These are phyloP conservation scores for Enteromius argenteus DNA, from an alignment of 2,797 vertebrate genomes.

Conservation along the genomic window DNA sequence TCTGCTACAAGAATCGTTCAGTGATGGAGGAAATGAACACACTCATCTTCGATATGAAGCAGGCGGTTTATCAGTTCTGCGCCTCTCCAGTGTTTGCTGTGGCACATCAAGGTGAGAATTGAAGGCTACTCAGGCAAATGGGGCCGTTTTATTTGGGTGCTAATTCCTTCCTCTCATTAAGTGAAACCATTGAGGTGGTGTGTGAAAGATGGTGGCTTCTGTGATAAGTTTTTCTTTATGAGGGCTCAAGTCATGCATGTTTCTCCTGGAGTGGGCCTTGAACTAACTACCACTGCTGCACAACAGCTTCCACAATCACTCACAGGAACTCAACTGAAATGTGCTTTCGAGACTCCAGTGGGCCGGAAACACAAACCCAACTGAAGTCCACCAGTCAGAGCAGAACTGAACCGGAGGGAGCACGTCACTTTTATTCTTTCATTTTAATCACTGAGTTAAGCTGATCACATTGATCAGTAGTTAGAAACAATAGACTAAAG, in stretches of 20 bases:
- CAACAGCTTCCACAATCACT: slow-evolving; percentile 79
- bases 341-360: slow-evolving; percentile 84
- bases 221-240: slow-evolving; percentile 37
- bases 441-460: slow-evolving; percentile 84
- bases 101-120: slow-evolving; percentile 12
- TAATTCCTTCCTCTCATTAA: slow-evolving; percentile 41
- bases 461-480: slow-evolving; percentile 99
- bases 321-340: slow-evolving; percentile 77
- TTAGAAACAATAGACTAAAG: slow-evolving; percentile 85
- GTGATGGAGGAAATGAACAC: neutral
- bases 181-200: slow-evolving; percentile 10
- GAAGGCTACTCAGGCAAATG: slow-evolving; percentile 30
- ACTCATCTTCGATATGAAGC: neutral
- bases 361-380: slow-evolving; percentile 67
- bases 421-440: slow-evolving; percentile 70
- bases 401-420: slow-evolving; percentile 86
- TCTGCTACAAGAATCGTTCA: neutral
- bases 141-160: slow-evolving; percentile 44
- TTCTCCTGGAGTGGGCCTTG: slow-evolving; percentile 63
- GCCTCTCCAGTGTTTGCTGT: neutral
- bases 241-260: slow-evolving; percentile 36
- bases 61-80: neutral
- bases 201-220: slow-evolving; percentile 24
- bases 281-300: slow-evolving; percentile 81
- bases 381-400: slow-evolving; percentile 90